These are phyloP conservation scores for Plagodis dolabraria DNA, from an alignment of 2,888 invertebrate species.

Conservation along the genomic window DNA sequence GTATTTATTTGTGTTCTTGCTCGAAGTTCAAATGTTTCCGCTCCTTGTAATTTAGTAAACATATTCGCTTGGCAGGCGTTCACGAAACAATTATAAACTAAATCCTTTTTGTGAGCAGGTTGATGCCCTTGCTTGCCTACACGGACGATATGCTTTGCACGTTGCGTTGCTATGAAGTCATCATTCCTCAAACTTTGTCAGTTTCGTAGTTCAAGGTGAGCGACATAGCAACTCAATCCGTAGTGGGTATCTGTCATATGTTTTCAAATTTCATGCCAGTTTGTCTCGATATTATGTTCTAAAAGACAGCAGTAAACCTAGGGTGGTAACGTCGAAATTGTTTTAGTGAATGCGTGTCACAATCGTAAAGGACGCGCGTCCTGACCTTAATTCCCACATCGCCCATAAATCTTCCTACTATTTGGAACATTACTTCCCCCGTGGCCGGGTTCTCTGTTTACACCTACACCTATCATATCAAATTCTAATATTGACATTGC, in stretches of 20 bases:
- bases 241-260: not conserved
- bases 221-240: constrained; percentile 6
- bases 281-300: constrained; percentile 10
- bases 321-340: constrained; percentile 37
- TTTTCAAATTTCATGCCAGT: constrained; percentile 9
- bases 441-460: constrained; percentile 56
- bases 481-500: constrained; percentile 10
- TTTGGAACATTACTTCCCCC: constrained; percentile 64
- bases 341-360: constrained; percentile 50
- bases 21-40: too few relatives aligned
- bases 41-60: too few relatives aligned
- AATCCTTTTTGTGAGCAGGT: constrained; percentile 3
- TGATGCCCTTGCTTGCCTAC: constrained; percentile 28
- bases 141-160: constrained; percentile 27
- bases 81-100: too few relatives aligned
- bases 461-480: constrained; percentile 50
- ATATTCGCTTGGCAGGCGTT: too few relatives aligned
- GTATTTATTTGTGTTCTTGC: too few relatives aligned
- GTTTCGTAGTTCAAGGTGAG: constrained; percentile 16
- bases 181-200: constrained; percentile 18
- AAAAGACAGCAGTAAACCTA: constrained; percentile 10
- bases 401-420: constrained; percentile 65
- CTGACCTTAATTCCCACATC: constrained; percentile 67
- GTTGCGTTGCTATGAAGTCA: constrained; percentile 29
- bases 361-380: constrained; percentile 65